A percentile compares a stretch with the other conserved stretches of the same genome.
These are phyloP conservation scores for Apus apus DNA, from an alignment of 2,113 vertebrate species.

Conservation along the genomic window DNA sequence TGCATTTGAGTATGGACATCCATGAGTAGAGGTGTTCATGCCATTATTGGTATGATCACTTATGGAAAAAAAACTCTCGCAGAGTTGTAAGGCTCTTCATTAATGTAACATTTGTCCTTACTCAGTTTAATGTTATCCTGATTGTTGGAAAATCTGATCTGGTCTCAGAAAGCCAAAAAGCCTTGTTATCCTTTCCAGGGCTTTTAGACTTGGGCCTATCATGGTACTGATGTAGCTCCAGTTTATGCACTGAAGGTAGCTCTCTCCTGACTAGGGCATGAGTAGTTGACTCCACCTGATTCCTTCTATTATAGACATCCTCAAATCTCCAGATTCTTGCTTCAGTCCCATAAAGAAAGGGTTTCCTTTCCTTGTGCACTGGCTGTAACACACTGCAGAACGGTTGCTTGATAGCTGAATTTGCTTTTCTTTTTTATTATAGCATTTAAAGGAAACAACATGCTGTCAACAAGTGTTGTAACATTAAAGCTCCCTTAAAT, in stretches of 20 bases:
- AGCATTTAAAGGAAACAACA: conserved; percentile 44
- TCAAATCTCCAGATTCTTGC: neutral
- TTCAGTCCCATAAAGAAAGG: neutral
- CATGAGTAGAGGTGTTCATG: neutral
- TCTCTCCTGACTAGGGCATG: neutral
- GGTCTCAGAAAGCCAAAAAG: neutral
- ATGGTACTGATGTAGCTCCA: accelerated
- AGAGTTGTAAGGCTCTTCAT: neutral
- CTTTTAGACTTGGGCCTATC: neutral
- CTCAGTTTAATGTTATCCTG: neutral
- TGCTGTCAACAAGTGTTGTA: neutral
- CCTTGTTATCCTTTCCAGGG: neutral
- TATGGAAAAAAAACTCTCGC: neutral
- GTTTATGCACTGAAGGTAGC: neutral
- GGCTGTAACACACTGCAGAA: neutral
- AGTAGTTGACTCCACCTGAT: neutral
- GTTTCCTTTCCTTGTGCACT: neutral
- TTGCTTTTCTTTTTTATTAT: conserved; percentile 1
- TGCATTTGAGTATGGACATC: neutral
- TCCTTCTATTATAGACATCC: neutral
- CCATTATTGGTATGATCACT: neutral
- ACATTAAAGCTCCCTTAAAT: conserved; percentile 1
- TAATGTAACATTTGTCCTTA: neutral
- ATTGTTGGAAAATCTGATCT: neutral
- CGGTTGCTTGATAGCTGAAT: conserved; percentile 34